A percentile compares a stretch with the other conserved stretches of the same genome.
Evolutionary conservation across 2,113 vertebrate species (phyloP).

Genomic region (Tretioscincus oriximinensis): DNA sequence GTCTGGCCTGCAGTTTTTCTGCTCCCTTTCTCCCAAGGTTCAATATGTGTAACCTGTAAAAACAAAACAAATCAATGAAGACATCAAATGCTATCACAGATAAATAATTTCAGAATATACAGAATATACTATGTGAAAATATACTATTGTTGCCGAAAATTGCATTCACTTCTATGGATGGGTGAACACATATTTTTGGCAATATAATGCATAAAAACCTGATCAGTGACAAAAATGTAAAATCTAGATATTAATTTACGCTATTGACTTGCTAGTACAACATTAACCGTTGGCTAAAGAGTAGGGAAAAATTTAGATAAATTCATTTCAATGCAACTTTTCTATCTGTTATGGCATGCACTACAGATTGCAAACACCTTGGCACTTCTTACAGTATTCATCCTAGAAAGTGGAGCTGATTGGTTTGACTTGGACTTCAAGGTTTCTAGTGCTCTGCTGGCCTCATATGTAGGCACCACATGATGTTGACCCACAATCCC

Average conservation of each 20-base stretch:
- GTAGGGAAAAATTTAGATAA: background rate
- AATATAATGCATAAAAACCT: too few species aligned
- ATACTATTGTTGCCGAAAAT: too few species aligned
- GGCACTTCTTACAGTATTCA: too few species aligned
- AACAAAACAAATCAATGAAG: constrained; percentile 21
- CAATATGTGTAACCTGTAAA: constrained; percentile 90
- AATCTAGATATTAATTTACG: background rate
- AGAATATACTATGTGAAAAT: background rate
- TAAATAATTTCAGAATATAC: background rate
- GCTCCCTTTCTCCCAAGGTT: constrained; percentile 98
- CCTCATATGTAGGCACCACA: too few species aligned
- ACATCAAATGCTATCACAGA: background rate
- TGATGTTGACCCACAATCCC: too few species aligned
- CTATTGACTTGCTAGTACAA: background rate
- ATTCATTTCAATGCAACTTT: background rate
- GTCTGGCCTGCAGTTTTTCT: constrained; percentile 98
- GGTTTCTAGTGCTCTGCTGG: too few species aligned
- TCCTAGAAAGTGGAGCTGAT: too few species aligned
- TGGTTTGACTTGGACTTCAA: too few species aligned
- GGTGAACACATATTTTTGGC: too few species aligned
- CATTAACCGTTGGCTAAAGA: background rate
- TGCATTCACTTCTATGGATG: too few species aligned
- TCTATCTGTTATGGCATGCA: too few species aligned
- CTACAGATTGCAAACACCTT: too few species aligned
- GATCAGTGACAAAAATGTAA: background rate